Percentiles rank a stretch among this genome's conserved stretches.
These are phyloP conservation scores for Oasisia sp. DNA, from an alignment of 2,888 invertebrate species.

Conservation along the genomic window DNA sequence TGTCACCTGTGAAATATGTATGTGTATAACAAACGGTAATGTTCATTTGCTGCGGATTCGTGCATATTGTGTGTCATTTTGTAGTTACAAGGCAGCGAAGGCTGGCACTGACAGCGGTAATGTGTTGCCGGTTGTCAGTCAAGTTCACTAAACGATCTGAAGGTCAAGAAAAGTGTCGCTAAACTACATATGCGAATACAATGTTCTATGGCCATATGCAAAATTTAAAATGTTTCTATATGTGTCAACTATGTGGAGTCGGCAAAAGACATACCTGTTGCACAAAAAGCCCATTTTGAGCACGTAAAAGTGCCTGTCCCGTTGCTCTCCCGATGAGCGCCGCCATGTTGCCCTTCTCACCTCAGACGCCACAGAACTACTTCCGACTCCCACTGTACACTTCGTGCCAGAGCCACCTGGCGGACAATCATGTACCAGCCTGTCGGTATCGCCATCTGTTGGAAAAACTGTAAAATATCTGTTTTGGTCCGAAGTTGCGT, in stretches of 20 bases:
- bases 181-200: neutral
- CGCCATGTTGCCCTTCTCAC: slow-evolving; percentile 50
- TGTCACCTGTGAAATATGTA: neutral
- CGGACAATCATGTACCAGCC: neutral
- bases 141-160: slow-evolving; percentile 13
- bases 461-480: neutral
- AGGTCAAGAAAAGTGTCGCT: slow-evolving; percentile 17
- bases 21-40: neutral
- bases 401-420: neutral
- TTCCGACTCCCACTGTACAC: neutral
- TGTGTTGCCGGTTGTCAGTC: neutral
- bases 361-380: slow-evolving; percentile 17
- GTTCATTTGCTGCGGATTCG: neutral
- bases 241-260: neutral
- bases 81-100: neutral
- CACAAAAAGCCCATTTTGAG: slow-evolving; percentile 39
- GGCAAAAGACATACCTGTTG: slow-evolving; percentile 40
- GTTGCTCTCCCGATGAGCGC: slow-evolving; percentile 52
- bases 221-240: neutral
- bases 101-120: neutral
- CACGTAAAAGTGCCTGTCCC: slow-evolving; percentile 52
- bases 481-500: too few relatives aligned
- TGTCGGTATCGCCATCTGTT: neutral
- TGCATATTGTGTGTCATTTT: neutral
- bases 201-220: neutral